Conservation (phyloP, 2,113 vertebrate species). For the Gulo gulo region DNA sequence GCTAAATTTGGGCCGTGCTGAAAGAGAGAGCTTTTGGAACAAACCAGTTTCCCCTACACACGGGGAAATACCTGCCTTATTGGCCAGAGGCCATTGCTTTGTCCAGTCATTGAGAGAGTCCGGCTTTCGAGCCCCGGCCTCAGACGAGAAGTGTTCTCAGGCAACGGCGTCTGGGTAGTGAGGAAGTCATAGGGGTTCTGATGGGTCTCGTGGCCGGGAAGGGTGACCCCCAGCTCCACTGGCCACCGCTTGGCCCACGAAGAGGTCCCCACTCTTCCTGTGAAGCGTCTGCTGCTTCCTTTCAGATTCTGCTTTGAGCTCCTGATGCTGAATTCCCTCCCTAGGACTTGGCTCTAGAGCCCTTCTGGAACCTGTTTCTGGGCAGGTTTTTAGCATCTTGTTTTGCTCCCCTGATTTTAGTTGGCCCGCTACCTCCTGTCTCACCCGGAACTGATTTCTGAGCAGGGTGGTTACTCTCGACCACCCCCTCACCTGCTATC, state of each 20-base stretch:
- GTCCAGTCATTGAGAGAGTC: neutral
- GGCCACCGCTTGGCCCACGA: neutral
- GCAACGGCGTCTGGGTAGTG: neutral
- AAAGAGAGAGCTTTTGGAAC: neutral
- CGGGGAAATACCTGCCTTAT: neutral
- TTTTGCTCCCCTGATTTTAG: neutral
- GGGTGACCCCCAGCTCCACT: too few relatives aligned
- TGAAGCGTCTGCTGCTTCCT: neutral
- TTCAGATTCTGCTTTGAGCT: neutral
- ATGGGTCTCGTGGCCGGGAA: neutral
- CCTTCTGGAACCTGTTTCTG: neutral
- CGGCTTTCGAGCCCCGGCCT: neutral
- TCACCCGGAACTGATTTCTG: neutral
- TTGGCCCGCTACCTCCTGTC: neutral
- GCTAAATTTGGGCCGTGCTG: neutral
- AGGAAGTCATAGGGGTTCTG: neutral
- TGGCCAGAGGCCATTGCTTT: neutral
- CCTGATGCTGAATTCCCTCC: neutral
- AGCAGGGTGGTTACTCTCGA: neutral
- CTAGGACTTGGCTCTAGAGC: neutral
- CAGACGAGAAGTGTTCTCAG: neutral
- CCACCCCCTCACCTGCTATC: neutral
- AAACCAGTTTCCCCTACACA: neutral
- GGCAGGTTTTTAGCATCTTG: neutral
- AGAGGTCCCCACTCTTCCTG: neutral